Conservation (phyloP, 37 sponge, comb jelly and placozoan genomes). For the Cladorhizidae sp. region DNA sequence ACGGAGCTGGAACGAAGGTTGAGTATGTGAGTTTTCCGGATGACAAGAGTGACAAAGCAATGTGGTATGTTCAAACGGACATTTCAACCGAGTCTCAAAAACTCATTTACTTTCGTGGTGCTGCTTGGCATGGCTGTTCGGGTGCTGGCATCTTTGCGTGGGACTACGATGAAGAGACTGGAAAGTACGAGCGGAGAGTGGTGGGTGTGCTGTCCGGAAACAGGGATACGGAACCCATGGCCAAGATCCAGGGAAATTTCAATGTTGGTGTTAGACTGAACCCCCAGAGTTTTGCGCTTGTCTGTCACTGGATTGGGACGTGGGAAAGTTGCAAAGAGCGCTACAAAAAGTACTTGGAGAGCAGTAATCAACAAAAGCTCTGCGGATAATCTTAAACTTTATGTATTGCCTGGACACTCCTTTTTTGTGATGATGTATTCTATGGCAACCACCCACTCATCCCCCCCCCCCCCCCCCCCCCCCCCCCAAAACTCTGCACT, state of each 20-base stretch:
- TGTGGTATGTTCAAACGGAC: slow-evolving; percentile 65
- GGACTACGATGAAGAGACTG: slow-evolving; percentile 50
- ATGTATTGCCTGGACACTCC: neutral
- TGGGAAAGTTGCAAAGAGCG: slow-evolving; percentile 50
- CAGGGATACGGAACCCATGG: slow-evolving; percentile 31
- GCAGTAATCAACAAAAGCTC: neutral
- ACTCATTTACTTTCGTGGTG: slow-evolving; percentile 79
- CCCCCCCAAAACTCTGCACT: too few relatives aligned
- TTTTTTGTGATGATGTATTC: neutral
- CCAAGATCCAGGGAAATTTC: slow-evolving; percentile 52
- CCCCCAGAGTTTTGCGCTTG: slow-evolving; percentile 46
- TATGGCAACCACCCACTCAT: too few relatives aligned
- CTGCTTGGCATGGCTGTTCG: slow-evolving; percentile 81
- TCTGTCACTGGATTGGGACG: slow-evolving; percentile 69
- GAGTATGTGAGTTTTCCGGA: slow-evolving; percentile 86
- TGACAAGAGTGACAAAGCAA: slow-evolving; percentile 61
- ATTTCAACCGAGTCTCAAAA: slow-evolving; percentile 49
- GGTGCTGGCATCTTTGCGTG: slow-evolving; percentile 76
- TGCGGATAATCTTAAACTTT: slow-evolving; percentile 12
- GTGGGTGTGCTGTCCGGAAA: slow-evolving; percentile 79
- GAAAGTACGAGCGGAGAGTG: slow-evolving; percentile 50
- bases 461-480: too few relatives aligned
- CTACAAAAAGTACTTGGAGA: slow-evolving; percentile 66
- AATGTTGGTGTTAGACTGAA: slow-evolving; percentile 74
- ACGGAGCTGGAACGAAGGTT: slow-evolving; percentile 57